Percentiles rank a stretch among this genome's conserved stretches.
Conservation (phyloP, 1,140 invertebrate genomes). For the Cepaea nemoralis region DNA sequence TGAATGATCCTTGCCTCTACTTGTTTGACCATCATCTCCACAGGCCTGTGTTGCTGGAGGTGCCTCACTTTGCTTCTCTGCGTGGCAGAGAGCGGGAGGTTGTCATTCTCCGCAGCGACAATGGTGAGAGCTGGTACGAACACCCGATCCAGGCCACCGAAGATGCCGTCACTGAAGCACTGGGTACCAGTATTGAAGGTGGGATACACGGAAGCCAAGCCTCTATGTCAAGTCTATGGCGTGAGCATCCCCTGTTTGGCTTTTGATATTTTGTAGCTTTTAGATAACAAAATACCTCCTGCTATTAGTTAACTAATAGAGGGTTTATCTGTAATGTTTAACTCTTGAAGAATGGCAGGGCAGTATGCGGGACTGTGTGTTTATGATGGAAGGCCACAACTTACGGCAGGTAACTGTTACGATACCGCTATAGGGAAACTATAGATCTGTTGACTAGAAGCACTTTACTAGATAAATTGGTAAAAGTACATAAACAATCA, state of each 20-base stretch:
- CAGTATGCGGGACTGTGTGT: too few relatives aligned
- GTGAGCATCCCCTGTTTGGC: constrained; percentile 51
- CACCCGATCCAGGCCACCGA: constrained; percentile 96
- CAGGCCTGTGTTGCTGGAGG: constrained; percentile 96
- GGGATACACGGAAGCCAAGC: constrained; percentile 33
- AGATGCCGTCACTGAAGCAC: constrained; percentile 93
- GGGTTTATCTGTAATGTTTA: too few relatives aligned
- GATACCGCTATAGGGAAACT: too few relatives aligned
- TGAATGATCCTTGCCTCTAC: too few relatives aligned
- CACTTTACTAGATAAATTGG: too few relatives aligned
- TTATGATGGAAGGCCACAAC: too few relatives aligned
- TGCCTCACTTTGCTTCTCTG: constrained; percentile 98
- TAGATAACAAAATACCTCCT: neutral
- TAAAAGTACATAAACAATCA: too few relatives aligned
- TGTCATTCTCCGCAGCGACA: constrained; percentile 95
- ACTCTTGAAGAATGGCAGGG: too few relatives aligned
- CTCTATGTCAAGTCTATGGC: constrained; percentile 54
- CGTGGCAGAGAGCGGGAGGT: constrained; percentile 98
- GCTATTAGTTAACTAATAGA: too few relatives aligned
- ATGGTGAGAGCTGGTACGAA: constrained; percentile 97
- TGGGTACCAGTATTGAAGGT: constrained; percentile 70
- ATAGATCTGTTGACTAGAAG: too few relatives aligned
- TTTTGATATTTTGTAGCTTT: constrained; percentile 34
- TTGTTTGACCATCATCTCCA: constrained; percentile 60
- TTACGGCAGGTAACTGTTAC: too few relatives aligned